Percentiles rank a stretch among this genome's conserved stretches.
phyloP scores from a whole-genome alignment of 2,888 invertebrate species.

The Plagodis pulveraria region DNA sequence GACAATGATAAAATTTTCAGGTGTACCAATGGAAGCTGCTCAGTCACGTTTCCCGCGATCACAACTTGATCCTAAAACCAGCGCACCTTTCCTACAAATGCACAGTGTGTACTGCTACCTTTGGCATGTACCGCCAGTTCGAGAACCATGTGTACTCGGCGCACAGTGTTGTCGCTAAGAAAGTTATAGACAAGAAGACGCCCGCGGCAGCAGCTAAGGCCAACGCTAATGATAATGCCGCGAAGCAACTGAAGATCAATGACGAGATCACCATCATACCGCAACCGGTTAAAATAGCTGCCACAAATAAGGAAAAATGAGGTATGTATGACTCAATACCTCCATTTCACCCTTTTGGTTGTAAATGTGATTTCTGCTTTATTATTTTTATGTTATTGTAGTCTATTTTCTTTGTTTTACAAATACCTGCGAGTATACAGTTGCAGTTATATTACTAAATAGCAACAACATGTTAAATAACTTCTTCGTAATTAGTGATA shows the following conservation, averaged over 20 bases:
- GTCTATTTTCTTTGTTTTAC: no score
- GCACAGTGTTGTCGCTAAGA: constrained; percentile 95
- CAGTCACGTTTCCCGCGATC: constrained; percentile 96
- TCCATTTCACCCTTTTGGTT: neutral
- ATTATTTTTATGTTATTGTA: neutral
- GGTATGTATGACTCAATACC: constrained; percentile 41
- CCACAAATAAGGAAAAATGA: constrained; percentile 59
- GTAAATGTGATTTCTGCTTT: no score
- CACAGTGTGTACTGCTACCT: constrained; percentile 97
- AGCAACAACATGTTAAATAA: no score
- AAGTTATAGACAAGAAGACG: constrained; percentile 77
- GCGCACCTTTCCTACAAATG: constrained; percentile 97
- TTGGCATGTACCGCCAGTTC: constrained; percentile 97
- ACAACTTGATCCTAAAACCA: constrained; percentile 95
- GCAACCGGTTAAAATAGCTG: constrained; percentile 86
- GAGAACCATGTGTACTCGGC: constrained; percentile 97
- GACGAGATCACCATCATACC: constrained; percentile 96
- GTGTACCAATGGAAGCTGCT: constrained; percentile 97
- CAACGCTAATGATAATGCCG: constrained; percentile 44
- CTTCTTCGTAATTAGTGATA: no score
- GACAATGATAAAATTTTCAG: constrained; percentile 71
- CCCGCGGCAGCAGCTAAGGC: constrained; percentile 50
- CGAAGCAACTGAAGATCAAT: constrained; percentile 92
- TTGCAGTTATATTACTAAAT: no score
- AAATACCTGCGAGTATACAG: no score